These are phyloP conservation scores for Pelmatolapia mariae DNA, from an alignment of 2,113 vertebrate genomes.

Conservation along the genomic window DNA sequence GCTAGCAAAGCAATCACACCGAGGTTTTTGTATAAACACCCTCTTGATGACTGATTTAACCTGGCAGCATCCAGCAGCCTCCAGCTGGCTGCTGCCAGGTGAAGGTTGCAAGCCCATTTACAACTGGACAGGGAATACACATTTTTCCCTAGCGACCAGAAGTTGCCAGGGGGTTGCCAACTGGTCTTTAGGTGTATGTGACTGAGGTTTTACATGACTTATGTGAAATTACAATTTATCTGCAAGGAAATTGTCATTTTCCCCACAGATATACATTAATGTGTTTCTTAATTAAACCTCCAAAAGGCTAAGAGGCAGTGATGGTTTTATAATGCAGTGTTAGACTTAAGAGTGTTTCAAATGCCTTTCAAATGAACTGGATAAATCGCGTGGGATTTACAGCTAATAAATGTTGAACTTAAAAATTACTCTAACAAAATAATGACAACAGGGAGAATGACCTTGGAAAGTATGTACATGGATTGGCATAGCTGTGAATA, in stretches of 20 bases:
- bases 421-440: background rate
- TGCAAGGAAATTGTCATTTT: background rate
- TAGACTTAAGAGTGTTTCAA: background rate
- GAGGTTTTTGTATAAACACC: background rate
- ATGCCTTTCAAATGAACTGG: background rate
- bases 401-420: background rate
- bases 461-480: background rate
- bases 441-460: background rate
- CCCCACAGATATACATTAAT: background rate
- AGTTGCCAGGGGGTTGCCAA: background rate
- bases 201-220: background rate
- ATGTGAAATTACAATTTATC: background rate
- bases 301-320: background rate
- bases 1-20: background rate
- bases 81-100: background rate
- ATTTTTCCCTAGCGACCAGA: background rate
- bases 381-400: background rate
- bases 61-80: fast-evolving
- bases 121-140: background rate
- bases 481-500: background rate
- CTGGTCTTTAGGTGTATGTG: background rate
- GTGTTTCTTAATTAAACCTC: background rate
- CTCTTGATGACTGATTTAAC: background rate
- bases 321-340: background rate
- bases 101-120: background rate